A percentile compares a stretch with the other conserved stretches of the same genome.
phyloP scores from a whole-genome alignment of 2,888 invertebrate genomes.

The Thysanoteuthis rhombus region DNA sequence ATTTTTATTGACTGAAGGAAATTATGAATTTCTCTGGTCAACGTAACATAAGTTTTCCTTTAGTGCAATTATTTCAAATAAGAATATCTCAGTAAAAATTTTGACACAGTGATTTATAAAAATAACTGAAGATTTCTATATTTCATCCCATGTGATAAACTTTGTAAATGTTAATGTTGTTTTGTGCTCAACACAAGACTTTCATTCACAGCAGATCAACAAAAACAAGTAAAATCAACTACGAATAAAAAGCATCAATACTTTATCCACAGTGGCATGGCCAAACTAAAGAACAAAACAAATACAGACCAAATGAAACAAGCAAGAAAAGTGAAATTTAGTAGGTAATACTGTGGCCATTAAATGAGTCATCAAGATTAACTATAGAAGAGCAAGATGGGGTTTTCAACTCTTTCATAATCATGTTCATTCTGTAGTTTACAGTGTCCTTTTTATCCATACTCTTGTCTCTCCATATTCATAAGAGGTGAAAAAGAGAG shows the following conservation, averaged over 20 bases:
- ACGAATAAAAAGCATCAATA: not conserved
- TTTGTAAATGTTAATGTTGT: not conserved
- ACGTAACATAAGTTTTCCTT: no score
- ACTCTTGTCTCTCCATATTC: no score
- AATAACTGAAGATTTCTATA: not conserved
- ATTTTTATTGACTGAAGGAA: no score
- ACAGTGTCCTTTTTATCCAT: no score
- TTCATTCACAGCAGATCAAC: not conserved
- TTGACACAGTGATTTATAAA: no score
- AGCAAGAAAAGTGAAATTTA: not conserved
- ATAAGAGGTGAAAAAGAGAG: no score
- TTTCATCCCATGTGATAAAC: not conserved
- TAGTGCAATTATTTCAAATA: no score
- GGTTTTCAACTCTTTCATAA: not conserved
- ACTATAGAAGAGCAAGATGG: not conserved
- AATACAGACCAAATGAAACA: not conserved
- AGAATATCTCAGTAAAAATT: no score
- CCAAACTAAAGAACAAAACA: constrained; percentile 12
- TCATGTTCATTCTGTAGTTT: no score
- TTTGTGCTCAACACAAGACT: not conserved
- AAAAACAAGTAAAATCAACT: not conserved
- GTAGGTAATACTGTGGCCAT: not conserved
- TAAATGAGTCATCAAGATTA: not conserved
- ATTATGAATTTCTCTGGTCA: no score
- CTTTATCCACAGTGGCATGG: not conserved